A percentile compares a stretch with the other conserved stretches of the same genome.
These are phyloP conservation scores for Sphenopsis melanotis DNA, from an alignment of 2,797 vertebrate genomes.

Conservation along the genomic window DNA sequence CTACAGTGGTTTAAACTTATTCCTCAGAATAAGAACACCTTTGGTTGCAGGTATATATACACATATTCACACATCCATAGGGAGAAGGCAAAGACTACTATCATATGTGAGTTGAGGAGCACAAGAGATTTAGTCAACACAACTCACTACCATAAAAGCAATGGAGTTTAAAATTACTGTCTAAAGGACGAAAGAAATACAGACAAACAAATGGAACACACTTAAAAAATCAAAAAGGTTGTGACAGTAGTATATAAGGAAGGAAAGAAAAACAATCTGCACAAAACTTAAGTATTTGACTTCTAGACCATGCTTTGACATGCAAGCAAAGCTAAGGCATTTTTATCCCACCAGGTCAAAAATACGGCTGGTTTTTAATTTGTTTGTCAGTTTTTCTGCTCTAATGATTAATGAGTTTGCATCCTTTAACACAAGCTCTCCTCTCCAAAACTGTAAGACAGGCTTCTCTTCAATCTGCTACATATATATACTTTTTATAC, in stretches of 20 bases:
- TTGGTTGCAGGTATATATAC: not conserved
- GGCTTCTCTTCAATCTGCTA: not conserved
- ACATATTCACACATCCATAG: too few species aligned
- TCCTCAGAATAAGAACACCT: not conserved
- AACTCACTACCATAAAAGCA: not conserved
- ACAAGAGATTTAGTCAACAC: not conserved
- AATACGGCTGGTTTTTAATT: accelerated
- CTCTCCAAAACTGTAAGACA: not conserved
- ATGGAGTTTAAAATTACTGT: not conserved
- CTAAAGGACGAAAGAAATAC: not conserved
- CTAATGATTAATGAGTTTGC: not conserved
- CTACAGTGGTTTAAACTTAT: not conserved
- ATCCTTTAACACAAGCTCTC: not conserved
- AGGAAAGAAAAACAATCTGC: not conserved
- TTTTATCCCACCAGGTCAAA: not conserved
- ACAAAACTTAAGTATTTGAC: not conserved
- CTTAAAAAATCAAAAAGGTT: not conserved
- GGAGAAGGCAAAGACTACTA: not conserved
- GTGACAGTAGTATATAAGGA: not conserved
- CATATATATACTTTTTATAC: not conserved
- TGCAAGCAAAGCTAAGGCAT: not conserved
- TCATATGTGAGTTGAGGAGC: not conserved
- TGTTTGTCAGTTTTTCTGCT: not conserved
- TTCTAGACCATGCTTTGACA: not conserved
- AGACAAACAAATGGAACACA: not conserved